A percentile compares a stretch with the other conserved stretches of the same genome.
phyloP scores from a whole-genome alignment of 2,888 invertebrate genomes.

The Ormyrus thymus region DNA sequence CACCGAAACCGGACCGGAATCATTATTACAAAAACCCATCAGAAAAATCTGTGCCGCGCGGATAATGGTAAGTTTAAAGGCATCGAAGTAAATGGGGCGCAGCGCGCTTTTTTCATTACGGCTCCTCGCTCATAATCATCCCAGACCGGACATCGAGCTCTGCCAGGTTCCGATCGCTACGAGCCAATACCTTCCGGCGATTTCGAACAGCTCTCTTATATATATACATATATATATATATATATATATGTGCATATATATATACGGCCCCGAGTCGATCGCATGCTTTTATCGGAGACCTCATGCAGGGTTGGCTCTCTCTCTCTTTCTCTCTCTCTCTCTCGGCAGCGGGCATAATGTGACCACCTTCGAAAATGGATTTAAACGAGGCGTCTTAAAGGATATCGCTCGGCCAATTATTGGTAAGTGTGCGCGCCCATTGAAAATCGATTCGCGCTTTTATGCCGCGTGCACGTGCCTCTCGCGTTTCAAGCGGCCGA shows the following conservation, averaged over 20 bases:
- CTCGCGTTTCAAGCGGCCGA: neutral
- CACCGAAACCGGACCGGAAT: no score
- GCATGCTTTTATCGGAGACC: constrained; percentile 36
- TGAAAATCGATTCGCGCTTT: neutral
- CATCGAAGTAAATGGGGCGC: neutral
- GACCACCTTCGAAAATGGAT: constrained; percentile 27
- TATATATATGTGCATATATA: neutral
- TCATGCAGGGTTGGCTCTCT: constrained; percentile 5
- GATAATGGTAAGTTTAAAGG: no score
- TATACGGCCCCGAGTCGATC: constrained; percentile 20
- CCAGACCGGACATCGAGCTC: constrained; percentile 40
- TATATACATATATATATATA: neutral
- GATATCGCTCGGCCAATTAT: constrained; percentile 4
- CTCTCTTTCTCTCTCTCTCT: neutral
- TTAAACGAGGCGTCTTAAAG: constrained; percentile 26
- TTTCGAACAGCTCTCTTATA: constrained; percentile 32
- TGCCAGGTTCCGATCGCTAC: constrained; percentile 48
- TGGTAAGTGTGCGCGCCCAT: neutral
- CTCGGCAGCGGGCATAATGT: constrained; percentile 21
- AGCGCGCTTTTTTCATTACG: constrained; percentile 38
- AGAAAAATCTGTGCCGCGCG: no score
- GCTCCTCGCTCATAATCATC: constrained; percentile 37
- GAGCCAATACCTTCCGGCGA: constrained; percentile 51
- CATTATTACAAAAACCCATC: no score
- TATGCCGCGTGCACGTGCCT: neutral